Evolutionary conservation across 1,140 invertebrate genomes (phyloP), one percentile per base, ranked within the genome.

Genomic region (Panagrolaimus sp.): DNA sequence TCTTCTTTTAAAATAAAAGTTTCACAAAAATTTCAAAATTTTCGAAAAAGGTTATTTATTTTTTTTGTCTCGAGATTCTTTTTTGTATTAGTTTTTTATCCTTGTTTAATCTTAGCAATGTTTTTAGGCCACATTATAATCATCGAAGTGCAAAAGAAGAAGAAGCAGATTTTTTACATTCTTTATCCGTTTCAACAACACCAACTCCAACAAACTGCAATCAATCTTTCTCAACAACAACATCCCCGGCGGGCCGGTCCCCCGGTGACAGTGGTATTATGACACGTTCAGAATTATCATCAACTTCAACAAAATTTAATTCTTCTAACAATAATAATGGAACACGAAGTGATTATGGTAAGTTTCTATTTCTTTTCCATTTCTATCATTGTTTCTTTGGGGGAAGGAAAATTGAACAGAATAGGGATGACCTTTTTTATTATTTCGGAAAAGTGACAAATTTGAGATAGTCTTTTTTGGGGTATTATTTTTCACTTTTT

Each of bases 101-200:
- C 32, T 58, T 52, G 48, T 10, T 46, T 15, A 58, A n/a, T 21
- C 17, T 12, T n/a, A n/a, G 17, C 28, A 21, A 58, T 28, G 12
- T 21, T 58, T 58, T 58, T 28, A 58, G 52, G 52, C 52, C 52
- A 26, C 52, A 58, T 17, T 38, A 38, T n/a, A n/a, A n/a, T 38
- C n/a, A 58, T 28, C 15, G 17, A 28, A 26, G 21, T 26, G 21
- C 52, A 21, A 58, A 58, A 28, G 52, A 58, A 28, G 52, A 58
- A 28, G 52, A 58, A 58, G 52, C 52, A 21, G 52, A 58, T n/a
- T 58, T 58, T 28, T 58, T 58, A 28, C 52, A 58, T 21, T 58
- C 52, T 28, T 28, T 58, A 21, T 58, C 52, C 8, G 52, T 58
- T 26, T 21, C 52, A 21, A 58, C 52, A 28, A 28, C 21, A 21